Percentiles rank a stretch among this genome's conserved stretches.
Conservation (phyloP, 2,113 vertebrate species). For the Chaetorhynchus papuensis region DNA sequence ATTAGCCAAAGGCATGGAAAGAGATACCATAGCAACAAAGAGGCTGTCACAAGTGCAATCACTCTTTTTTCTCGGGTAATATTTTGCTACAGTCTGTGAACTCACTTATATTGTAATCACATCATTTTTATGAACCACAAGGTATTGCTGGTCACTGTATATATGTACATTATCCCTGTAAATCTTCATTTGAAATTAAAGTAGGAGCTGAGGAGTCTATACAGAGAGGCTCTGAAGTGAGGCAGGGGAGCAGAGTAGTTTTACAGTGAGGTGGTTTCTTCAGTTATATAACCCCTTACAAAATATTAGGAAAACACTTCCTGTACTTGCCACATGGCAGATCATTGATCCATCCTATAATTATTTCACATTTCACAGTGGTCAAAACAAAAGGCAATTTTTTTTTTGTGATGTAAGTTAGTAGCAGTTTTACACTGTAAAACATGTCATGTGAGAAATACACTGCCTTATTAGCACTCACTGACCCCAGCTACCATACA, state of each 20-base stretch:
- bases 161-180: neutral
- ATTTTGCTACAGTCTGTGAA: constrained; percentile 6
- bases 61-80: neutral
- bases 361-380: neutral
- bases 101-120: neutral
- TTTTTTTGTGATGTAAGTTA: neutral
- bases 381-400: neutral
- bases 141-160: neutral
- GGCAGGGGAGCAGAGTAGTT: neutral
- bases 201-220: neutral
- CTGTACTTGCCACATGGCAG: neutral
- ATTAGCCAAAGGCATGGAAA: constrained; percentile 40
- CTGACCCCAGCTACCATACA: neutral
- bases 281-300: neutral
- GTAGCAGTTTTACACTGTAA: neutral
- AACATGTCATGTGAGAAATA: neutral
- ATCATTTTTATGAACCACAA: neutral
- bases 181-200: constrained; percentile 1
- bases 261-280: neutral
- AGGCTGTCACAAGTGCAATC: constrained; percentile 13
- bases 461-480: neutral
- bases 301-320: neutral
- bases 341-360: neutral
- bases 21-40: constrained; percentile 32
- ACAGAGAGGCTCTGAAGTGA: neutral